Percentiles rank a stretch among this genome's conserved stretches.
Evolutionary conservation across 2,888 invertebrate genomes (phyloP).

Genomic region (Catocala sponsa): DNA sequence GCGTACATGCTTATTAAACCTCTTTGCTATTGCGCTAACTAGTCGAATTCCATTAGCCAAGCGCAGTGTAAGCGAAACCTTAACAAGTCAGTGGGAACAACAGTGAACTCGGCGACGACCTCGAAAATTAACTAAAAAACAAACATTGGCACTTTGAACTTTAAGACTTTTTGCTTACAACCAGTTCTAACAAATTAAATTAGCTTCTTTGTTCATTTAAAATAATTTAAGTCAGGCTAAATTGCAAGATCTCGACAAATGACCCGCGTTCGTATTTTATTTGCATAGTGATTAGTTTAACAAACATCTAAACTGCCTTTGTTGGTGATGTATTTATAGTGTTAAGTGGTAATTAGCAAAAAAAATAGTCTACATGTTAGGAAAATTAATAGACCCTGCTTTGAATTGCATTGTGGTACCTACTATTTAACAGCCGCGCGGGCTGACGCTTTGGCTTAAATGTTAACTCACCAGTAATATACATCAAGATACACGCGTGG

Average conservation of each 20-base stretch:
- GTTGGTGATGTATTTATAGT: background rate
- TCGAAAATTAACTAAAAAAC: constrained; percentile 72
- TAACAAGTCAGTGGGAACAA: constrained; percentile 56
- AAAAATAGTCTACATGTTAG: background rate
- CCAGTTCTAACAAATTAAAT: constrained; percentile 67
- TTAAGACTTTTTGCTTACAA: constrained; percentile 69
- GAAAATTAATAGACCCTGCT: too few species aligned
- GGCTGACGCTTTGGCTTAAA: too few species aligned
- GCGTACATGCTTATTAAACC: too few species aligned
- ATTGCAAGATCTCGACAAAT: constrained; percentile 31
- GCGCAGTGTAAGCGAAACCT: constrained; percentile 50
- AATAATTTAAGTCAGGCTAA: constrained; percentile 41
- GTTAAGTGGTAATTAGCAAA: background rate
- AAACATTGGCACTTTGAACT: constrained; percentile 74
- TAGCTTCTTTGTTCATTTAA: constrained; percentile 57
- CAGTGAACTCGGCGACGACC: constrained; percentile 68
- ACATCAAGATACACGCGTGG: too few species aligned
- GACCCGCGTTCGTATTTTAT: constrained; percentile 18
- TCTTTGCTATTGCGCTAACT: too few species aligned
- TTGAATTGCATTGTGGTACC: too few species aligned
- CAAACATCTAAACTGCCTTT: constrained; percentile 27
- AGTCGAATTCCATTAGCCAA: background rate
- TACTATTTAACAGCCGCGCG: too few species aligned
- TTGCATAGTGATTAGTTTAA: constrained; percentile 35
- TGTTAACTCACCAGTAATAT: too few species aligned